Evolutionary conservation across 2,888 invertebrate genomes (phyloP).

Genomic region (Epirrhoe alternata): DNA sequence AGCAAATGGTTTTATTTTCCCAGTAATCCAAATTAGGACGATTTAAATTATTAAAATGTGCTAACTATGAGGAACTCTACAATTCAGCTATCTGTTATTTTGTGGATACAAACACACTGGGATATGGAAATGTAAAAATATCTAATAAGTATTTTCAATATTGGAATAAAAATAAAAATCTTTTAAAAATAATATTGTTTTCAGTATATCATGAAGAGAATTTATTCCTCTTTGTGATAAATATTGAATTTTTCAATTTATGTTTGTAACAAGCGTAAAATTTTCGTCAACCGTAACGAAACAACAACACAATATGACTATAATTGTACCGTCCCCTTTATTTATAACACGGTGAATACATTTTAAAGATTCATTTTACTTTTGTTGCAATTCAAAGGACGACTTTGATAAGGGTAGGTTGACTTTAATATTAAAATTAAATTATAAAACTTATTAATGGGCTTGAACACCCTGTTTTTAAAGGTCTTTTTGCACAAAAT

Average conservation of each 20-base stretch:
- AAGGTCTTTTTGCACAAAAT: neutral
- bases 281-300: slow-evolving; percentile 58
- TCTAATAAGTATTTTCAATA: slow-evolving; percentile 30
- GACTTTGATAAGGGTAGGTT: slow-evolving; percentile 31
- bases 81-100: too few species aligned
- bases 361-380: slow-evolving; percentile 29
- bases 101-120: too few species aligned
- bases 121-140: neutral
- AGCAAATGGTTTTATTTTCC: neutral
- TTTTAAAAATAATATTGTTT: slow-evolving; percentile 35
- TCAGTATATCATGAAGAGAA: slow-evolving; percentile 34
- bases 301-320: slow-evolving; percentile 57
- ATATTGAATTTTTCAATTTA: slow-evolving; percentile 64
- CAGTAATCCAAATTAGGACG: neutral
- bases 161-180: slow-evolving; percentile 45
- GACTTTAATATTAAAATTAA: slow-evolving; percentile 20
- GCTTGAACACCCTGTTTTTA: neutral
- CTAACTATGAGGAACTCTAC: too few species aligned
- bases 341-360: slow-evolving; percentile 38
- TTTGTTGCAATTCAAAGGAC: slow-evolving; percentile 19
- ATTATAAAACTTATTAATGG: slow-evolving; percentile 6
- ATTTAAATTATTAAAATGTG: neutral
- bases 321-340: slow-evolving; percentile 58
- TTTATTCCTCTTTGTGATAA: slow-evolving; percentile 54
- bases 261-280: slow-evolving; percentile 54